Evolutionary conservation across 2,797 vertebrate species (phyloP).

Genomic region (Notamacropus eugenii): DNA sequence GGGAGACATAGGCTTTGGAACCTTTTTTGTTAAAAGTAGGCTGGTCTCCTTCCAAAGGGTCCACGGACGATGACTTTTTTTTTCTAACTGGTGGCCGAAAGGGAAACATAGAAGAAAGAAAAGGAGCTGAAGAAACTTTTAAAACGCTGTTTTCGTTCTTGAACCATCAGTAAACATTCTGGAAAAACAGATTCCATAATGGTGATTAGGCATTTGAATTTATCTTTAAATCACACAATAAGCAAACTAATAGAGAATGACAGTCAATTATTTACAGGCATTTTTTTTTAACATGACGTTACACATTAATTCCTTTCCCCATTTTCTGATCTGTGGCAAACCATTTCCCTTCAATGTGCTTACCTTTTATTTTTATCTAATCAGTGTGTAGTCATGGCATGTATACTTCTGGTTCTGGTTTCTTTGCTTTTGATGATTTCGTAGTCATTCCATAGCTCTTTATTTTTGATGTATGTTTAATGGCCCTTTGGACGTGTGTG

Average conservation of each 20-base stretch:
- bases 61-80: background rate
- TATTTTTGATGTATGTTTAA: background rate
- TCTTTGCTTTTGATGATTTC: background rate
- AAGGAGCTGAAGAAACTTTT: background rate
- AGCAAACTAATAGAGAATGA: background rate
- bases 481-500: background rate
- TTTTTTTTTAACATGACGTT: background rate
- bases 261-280: background rate
- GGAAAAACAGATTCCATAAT: constrained; percentile 16
- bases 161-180: constrained; percentile 24
- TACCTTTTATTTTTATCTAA: background rate
- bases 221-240: background rate
- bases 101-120: background rate
- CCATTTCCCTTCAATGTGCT: background rate
- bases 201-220: background rate
- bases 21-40: background rate
- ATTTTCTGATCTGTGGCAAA: background rate
- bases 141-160: background rate
- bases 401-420: background rate
- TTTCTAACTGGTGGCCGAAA: background rate
- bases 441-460: background rate
- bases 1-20: constrained; percentile 68
- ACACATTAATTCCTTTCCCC: background rate
- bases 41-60: background rate
- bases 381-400: background rate